A percentile compares a stretch with the other conserved stretches of the same genome.
Evolutionary conservation across 2,888 invertebrate genomes (phyloP).

Genomic region (Ophraella communa): DNA sequence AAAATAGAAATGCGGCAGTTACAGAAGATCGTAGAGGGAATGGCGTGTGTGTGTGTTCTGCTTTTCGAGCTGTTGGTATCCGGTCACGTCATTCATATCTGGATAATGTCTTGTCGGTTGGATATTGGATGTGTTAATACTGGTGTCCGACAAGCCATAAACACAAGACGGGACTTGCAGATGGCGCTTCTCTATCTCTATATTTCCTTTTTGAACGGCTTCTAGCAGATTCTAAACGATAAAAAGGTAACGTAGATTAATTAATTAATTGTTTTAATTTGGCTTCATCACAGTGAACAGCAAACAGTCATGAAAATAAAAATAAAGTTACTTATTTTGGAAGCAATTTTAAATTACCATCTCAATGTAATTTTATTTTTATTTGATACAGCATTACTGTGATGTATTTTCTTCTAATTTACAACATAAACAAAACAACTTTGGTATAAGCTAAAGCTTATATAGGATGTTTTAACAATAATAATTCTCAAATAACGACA

Average conservation of each 20-base stretch:
- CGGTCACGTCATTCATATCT: conserved; percentile 62
- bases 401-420: too few relatives aligned
- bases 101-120: conserved; percentile 59
- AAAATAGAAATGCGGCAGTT: conserved; percentile 36
- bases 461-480: too few relatives aligned
- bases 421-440: too few relatives aligned
- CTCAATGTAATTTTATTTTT: too few relatives aligned
- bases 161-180: conserved; percentile 59
- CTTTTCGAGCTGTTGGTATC: conserved; percentile 28
- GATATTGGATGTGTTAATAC: conserved; percentile 62
- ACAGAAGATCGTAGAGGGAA: conserved; percentile 40
- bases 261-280: neutral
- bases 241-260: neutral
- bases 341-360: too few relatives aligned
- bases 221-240: neutral
- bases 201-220: conserved; percentile 10
- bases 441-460: too few relatives aligned
- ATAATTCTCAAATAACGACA: too few relatives aligned
- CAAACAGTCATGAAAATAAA: too few relatives aligned
- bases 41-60: conserved; percentile 15
- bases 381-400: too few relatives aligned
- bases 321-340: too few relatives aligned
- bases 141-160: conserved; percentile 59
- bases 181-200: conserved; percentile 48
- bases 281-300: too few relatives aligned